Base-by-base conservation (phyloP, 2,113 vertebrate genomes). In the Pluvialis apricaria region DNA sequence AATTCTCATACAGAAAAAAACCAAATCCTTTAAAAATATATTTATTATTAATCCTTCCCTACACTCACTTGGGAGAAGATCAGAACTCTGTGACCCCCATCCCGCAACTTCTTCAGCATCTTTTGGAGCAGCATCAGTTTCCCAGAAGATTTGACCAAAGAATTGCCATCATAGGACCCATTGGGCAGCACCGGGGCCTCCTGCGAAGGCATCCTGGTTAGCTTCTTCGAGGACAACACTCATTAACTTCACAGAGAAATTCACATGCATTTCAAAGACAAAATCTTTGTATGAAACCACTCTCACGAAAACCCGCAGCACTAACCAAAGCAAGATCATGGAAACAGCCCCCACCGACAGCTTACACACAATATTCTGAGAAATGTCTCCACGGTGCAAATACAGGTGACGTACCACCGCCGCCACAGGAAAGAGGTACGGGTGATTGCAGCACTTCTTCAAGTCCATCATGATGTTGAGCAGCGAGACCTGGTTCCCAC, bases 381-480 rank as follows among this genome's bases (percentile, higher is more conserved):
- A 28, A n/a, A 18, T 0, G 2, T 4, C 15, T 14, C 5, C 36
- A 15, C 1, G 1, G 18, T 15, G 15, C 62, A 47, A 29, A 64
- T 7, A 13, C 40, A n/a, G 52, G 4, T 38, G 19, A 95, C 97
- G 1, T 97, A 99, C 99, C 99, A 99, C 98, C 0, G 99, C 99
- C 0, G 99, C 99, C 95, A 99, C 99, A 0, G 99, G 99, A 92
- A 99, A 99, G 93, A 99, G 98, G 97, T 99, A 99, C 0, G 99
- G 99, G 61, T 99, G 99, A 90, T 99, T 99, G 88, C 99, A 99
- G 92, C 99, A 99, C 88, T 99, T 99, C 98, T 99, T 99, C 97
- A 99, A 98, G 95, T 99, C 99, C 99, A 99, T 99, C 99, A 99
- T 99, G 96, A 99, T 99, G 97, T 99, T 99, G 55, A 99, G 99